These are phyloP conservation scores for Pristionchus fissidentatus DNA, from an alignment of 2,888 invertebrate species.

Conservation along the genomic window DNA sequence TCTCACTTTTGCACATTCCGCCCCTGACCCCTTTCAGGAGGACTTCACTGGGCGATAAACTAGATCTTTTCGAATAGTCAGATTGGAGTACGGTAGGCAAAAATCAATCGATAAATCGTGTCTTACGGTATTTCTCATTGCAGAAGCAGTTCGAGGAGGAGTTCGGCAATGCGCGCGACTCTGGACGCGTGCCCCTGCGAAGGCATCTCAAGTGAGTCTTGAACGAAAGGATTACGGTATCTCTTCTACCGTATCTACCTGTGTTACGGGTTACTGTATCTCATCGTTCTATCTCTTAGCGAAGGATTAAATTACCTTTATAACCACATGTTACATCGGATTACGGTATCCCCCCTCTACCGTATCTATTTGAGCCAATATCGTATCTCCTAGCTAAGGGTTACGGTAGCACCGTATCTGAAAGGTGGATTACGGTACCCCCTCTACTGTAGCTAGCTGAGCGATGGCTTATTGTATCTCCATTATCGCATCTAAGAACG, in stretches of 20 bases:
- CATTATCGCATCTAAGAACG: no score
- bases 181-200: neutral
- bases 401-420: no score
- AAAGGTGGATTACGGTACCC: no score
- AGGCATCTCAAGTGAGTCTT: constrained; percentile 33
- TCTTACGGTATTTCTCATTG: neutral
- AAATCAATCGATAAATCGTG: neutral
- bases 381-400: no score
- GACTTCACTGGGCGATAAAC: neutral
- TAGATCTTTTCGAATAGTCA: neutral
- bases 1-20: neutral
- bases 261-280: neutral
- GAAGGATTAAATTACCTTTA: no score
- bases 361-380: no score
- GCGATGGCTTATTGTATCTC: no score
- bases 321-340: no score
- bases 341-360: neutral
- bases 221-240: no score
- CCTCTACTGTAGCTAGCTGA: no score
- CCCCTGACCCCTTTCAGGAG: neutral
- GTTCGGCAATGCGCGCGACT: neutral
- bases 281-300: no score
- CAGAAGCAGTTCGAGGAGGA: constrained; percentile 47
- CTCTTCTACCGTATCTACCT: neutral
- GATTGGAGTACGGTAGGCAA: neutral